phyloP scores from a whole-genome alignment of 2,113 vertebrate species.

The Chloropsis hardwickii region DNA sequence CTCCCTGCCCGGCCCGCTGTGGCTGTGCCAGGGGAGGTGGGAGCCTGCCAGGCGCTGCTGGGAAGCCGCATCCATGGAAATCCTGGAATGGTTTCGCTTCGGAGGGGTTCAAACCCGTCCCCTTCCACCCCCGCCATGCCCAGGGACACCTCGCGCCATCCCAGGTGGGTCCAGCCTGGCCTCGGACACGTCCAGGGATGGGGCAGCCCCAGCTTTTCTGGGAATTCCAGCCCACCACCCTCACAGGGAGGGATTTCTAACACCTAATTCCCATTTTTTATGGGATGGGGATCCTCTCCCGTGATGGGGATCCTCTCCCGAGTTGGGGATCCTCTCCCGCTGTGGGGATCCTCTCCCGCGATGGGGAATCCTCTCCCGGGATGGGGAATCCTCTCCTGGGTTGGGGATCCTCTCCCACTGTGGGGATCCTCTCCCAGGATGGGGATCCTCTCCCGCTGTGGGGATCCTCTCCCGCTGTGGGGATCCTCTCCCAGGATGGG shows the following conservation, averaged over 20 bases:
- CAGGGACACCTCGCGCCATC: fast-evolving
- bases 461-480: too few species aligned
- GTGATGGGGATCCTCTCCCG: too few species aligned
- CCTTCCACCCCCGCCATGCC: fast-evolving
- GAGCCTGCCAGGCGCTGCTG: neutral
- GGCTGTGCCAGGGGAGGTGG: neutral
- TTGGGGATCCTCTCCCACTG: too few species aligned
- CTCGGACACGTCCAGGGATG: neutral
- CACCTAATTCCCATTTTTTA: neutral
- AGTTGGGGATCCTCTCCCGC: too few species aligned
- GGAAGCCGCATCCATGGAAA: fast-evolving
- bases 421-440: too few species aligned
- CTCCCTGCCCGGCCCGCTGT: neutral
- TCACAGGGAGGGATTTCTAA: fast-evolving
- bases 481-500: neutral
- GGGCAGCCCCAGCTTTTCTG: neutral
- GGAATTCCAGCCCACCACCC: neutral
- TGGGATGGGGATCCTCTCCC: fast-evolving
- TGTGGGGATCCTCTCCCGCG: too few species aligned
- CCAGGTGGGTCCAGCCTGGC: neutral
- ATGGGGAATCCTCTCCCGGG: too few species aligned
- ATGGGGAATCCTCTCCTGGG: neutral
- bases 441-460: too few species aligned
- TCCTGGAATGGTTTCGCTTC: fast-evolving
- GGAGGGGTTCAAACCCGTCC: neutral